Percentiles rank a stretch among this genome's conserved stretches.
These are phyloP conservation scores for Xiphophorus birchmanni DNA, from an alignment of 2,797 vertebrate species.

Conservation along the genomic window DNA sequence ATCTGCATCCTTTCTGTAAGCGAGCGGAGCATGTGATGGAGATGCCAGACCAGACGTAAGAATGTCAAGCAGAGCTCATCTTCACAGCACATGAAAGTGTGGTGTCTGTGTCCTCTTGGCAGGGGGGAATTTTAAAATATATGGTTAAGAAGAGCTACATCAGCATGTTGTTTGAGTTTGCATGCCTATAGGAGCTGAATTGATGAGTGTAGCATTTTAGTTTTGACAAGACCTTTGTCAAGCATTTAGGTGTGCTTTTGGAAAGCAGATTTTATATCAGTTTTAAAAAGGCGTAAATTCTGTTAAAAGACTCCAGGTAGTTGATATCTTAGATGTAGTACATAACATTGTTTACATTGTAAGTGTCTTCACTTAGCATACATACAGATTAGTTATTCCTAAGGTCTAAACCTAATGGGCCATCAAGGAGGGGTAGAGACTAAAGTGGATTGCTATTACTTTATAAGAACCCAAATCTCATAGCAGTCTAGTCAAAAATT, in stretches of 20 bases:
- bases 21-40: conserved; percentile 64
- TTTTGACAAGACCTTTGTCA: conserved; percentile 15
- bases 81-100: conserved; percentile 43
- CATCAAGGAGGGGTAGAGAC: background rate
- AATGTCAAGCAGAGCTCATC: conserved; percentile 62
- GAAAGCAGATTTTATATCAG: conserved; percentile 12
- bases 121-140: conserved; percentile 28
- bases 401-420: background rate
- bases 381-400: background rate
- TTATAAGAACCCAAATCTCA: background rate
- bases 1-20: conserved; percentile 74
- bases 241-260: conserved; percentile 16
- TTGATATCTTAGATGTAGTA: background rate
- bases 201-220: conserved; percentile 14
- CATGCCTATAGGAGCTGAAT: conserved; percentile 19
- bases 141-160: conserved; percentile 35
- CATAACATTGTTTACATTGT: background rate
- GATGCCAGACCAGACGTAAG: conserved; percentile 64
- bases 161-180: conserved; percentile 22
- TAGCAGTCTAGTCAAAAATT: background rate
- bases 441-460: background rate
- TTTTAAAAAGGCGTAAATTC: background rate
- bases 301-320: background rate
- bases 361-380: background rate
- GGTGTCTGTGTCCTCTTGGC: conserved; percentile 28